A percentile compares a stretch with the other conserved stretches of the same genome.
Evolutionary conservation across 92 coral and sea anemone genomes (phyloP).

Genomic region (Nematostella vectensis): DNA sequence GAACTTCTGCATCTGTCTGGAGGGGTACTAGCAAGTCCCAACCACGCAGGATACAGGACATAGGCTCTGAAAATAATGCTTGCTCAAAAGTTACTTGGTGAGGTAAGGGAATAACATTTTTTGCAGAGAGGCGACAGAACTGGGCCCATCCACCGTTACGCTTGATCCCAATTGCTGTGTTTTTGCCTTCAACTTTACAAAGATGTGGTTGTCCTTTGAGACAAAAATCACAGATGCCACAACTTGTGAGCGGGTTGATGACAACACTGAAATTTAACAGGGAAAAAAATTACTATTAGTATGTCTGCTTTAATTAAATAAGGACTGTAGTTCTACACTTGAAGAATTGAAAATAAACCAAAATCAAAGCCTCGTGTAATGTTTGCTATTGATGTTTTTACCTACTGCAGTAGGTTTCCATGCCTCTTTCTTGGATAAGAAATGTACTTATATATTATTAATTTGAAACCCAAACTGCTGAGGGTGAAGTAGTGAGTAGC

Average conservation of each 20-base stretch:
- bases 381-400: too few relatives aligned
- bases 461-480: too few relatives aligned
- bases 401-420: too few relatives aligned
- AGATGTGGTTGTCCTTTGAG: slow-evolving; percentile 71
- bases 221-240: slow-evolving; percentile 77
- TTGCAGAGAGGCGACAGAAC: slow-evolving; percentile 72
- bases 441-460: too few relatives aligned
- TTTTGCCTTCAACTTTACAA: slow-evolving; percentile 74
- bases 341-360: too few relatives aligned
- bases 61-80: slow-evolving; percentile 68
- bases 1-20: slow-evolving; percentile 63
- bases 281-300: too few relatives aligned
- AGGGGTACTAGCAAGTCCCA: slow-evolving; percentile 67
- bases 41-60: slow-evolving; percentile 70
- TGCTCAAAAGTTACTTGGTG: slow-evolving; percentile 78
- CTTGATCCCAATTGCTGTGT: slow-evolving; percentile 60
- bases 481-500: too few relatives aligned
- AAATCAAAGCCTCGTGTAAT: too few relatives aligned
- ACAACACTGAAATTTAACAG: slow-evolving; percentile 57
- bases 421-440: too few relatives aligned
- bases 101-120: slow-evolving; percentile 58
- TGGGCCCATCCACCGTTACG: slow-evolving; percentile 98
- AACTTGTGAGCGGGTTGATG: slow-evolving; percentile 66
- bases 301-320: not conserved
- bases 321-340: too few relatives aligned